Percentiles rank a stretch among this genome's conserved stretches.
Conservation (phyloP, 2,888 invertebrate genomes). For the Odontocerum albicorne region DNA sequence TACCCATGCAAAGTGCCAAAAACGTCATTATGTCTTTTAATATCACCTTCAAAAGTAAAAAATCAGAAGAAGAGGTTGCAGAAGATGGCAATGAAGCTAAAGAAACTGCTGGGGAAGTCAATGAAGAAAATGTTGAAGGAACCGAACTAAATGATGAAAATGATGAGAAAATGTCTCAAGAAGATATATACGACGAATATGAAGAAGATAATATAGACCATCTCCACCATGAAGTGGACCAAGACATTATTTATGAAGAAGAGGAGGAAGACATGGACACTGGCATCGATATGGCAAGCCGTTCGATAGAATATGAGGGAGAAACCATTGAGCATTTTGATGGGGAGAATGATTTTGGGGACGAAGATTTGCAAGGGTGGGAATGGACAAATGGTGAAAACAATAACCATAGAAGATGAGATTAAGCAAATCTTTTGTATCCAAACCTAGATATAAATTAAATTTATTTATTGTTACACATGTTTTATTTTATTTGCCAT, state of each 20-base stretch:
- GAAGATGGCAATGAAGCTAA: conserved; percentile 46
- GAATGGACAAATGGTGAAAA: conserved; percentile 47
- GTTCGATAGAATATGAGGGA: conserved; percentile 9
- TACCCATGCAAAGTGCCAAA: conserved; percentile 64
- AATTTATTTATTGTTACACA: no score
- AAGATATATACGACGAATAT: conserved; percentile 42
- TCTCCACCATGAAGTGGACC: conserved; percentile 39
- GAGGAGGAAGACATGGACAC: conserved; percentile 47
- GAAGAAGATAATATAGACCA: conserved; percentile 22
- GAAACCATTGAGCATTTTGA: conserved; percentile 22
- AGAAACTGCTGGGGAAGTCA: conserved; percentile 42
- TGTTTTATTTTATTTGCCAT: no score
- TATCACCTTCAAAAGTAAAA: conserved; percentile 36
- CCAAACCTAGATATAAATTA: no score
- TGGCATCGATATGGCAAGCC: conserved; percentile 11
- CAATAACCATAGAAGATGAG: conserved; percentile 36
- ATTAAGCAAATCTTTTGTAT: no score
- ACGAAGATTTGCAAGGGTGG: conserved; percentile 55
- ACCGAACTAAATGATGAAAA: conserved; percentile 40
- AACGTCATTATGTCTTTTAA: conserved; percentile 43
- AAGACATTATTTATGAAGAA: conserved; percentile 35
- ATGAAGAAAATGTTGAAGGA: conserved; percentile 7
- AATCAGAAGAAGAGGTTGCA: conserved; percentile 31
- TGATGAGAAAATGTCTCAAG: conserved; percentile 44
- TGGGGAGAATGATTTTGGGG: conserved; percentile 42